phyloP scores from a whole-genome alignment of 2,797 vertebrate genomes.

The Smutsia gigantea region DNA sequence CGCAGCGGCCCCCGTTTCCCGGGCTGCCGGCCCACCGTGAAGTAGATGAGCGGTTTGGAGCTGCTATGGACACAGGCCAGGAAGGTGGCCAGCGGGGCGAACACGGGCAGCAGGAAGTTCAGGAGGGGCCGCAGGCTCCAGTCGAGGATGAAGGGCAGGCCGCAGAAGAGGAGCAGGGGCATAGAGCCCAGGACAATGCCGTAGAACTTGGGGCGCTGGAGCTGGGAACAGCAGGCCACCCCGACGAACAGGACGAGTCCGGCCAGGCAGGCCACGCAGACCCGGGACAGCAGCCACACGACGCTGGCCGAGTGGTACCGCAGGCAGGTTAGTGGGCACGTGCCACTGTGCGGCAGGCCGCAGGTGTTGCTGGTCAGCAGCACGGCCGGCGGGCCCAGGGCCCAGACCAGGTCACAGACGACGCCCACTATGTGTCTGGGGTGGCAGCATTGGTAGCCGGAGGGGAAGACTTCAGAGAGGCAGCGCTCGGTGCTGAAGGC shows the following conservation, averaged over 20 bases:
- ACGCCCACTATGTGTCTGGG: neutral
- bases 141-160: conserved; percentile 45
- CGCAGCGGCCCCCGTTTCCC: accelerated
- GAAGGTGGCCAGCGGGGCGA: conserved; percentile 78
- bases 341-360: accelerated
- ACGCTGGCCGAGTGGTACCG: neutral
- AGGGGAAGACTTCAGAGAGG: neutral
- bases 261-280: accelerated
- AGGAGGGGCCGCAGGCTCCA: conserved; percentile 23
- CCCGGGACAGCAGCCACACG: conserved; percentile 53
- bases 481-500: conserved; percentile 56
- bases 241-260: neutral
- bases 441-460: neutral
- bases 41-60: conserved; percentile 69
- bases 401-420: conserved; percentile 60
- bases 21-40: neutral
- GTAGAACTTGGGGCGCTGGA: conserved; percentile 60
- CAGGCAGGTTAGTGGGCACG: neutral
- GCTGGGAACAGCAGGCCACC: conserved; percentile 54
- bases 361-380: conserved; percentile 58
- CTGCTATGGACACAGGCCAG: conserved; percentile 80
- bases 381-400: neutral
- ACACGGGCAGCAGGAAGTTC: conserved; percentile 69
- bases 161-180: neutral
- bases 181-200: neutral